Evolutionary conservation across 2,888 invertebrate genomes (phyloP).

Genomic region (Diaphora mendica): DNA sequence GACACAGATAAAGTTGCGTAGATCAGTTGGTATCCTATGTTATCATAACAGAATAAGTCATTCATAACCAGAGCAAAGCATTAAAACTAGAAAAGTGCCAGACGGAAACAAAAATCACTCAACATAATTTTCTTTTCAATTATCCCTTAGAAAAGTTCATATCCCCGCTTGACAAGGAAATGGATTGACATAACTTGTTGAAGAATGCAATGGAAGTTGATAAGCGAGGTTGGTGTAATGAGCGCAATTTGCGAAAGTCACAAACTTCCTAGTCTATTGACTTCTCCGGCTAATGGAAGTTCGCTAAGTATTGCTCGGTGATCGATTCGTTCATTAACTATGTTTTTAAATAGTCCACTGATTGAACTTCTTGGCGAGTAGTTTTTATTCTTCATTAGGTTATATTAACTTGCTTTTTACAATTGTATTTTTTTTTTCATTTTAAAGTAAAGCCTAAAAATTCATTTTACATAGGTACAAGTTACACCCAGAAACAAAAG

Average conservation of each 20-base stretch:
- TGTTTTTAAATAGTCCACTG: conserved; percentile 45
- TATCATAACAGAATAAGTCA: too few species aligned
- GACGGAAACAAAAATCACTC: neutral
- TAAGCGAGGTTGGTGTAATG: conserved; percentile 62
- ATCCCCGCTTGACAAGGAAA: conserved; percentile 44
- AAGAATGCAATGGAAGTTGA: conserved; percentile 59
- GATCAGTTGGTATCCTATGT: too few species aligned
- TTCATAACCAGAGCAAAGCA: too few species aligned
- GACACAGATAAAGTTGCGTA: too few species aligned
- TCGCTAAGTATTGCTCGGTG: conserved; percentile 53
- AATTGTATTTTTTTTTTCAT: neutral
- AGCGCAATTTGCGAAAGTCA: conserved; percentile 80
- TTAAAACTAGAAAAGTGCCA: neutral
- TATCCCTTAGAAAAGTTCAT: conserved; percentile 47
- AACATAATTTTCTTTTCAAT: conserved; percentile 34
- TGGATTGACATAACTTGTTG: conserved; percentile 43
- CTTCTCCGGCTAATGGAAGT: conserved; percentile 60
- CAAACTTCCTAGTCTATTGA: conserved; percentile 42
- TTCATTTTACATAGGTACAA: too few species aligned
- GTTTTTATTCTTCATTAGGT: neutral
- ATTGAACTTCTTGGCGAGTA: neutral
- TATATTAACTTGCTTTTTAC: neutral
- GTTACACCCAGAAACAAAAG: too few species aligned
- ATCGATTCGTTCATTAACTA: conserved; percentile 21
- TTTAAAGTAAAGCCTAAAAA: too few species aligned